These are phyloP conservation scores for Maccullochella peelii DNA, from an alignment of 2,113 vertebrate genomes.

Conservation along the genomic window DNA sequence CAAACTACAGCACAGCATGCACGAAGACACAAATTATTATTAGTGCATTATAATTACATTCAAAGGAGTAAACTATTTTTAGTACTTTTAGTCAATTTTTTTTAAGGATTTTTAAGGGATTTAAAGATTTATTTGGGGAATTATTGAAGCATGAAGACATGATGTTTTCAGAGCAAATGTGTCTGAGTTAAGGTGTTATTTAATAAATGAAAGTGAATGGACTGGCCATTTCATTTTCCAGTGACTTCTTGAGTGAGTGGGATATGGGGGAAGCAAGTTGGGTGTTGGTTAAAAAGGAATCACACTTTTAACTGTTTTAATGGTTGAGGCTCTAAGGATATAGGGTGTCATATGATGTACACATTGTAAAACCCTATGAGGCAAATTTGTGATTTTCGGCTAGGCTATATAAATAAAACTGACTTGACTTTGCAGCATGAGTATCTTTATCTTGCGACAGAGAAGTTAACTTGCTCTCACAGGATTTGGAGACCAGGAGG, in stretches of 20 bases:
- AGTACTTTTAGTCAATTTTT: background rate
- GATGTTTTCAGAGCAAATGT: background rate
- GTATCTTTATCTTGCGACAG: background rate
- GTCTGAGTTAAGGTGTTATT: too few relatives aligned
- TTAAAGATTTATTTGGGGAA: background rate
- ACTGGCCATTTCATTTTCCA: background rate
- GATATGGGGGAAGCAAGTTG: background rate
- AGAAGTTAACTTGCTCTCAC: constrained; percentile 23
- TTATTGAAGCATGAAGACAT: background rate
- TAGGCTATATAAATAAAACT: background rate
- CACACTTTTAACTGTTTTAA: background rate
- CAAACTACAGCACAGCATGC: background rate
- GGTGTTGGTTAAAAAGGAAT: background rate
- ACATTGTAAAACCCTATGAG: background rate
- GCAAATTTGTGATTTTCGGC: background rate
- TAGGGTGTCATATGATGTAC: background rate
- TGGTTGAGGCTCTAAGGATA: background rate
- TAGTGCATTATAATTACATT: background rate
- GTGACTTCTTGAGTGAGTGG: background rate
- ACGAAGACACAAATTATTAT: too few relatives aligned
- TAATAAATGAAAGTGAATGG: too few relatives aligned
- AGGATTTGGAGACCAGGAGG: constrained; percentile 16
- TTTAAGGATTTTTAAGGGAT: background rate
- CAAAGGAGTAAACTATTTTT: background rate
- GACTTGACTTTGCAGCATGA: background rate